A percentile compares a stretch with the other conserved stretches of the same genome.
Conservation (phyloP, 2,113 vertebrate species). For the Rhea americana region DNA sequence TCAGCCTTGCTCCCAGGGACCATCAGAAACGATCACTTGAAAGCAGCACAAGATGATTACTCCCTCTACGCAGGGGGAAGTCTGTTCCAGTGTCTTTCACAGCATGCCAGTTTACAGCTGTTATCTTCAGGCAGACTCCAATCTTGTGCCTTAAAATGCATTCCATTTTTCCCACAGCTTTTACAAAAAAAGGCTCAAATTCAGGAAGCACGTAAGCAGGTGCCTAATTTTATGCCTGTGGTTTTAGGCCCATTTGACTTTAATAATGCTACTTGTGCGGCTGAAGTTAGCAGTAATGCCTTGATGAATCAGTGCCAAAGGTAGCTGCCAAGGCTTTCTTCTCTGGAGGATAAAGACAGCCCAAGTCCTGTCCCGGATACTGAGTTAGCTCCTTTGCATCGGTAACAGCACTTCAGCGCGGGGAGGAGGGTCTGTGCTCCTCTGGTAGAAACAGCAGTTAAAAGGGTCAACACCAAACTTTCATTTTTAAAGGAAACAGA, state of each 20-base stretch:
- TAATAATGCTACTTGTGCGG: background rate
- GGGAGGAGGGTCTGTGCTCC: background rate
- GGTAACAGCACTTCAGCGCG: background rate
- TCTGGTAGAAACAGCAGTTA: background rate
- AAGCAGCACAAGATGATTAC: conserved; percentile 50
- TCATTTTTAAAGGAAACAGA: background rate
- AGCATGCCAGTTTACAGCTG: conserved; percentile 31
- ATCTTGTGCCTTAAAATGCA: conserved; percentile 32
- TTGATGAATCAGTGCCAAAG: background rate
- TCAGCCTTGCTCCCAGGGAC: conserved; percentile 17
- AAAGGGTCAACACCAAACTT: background rate
- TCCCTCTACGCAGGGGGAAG: background rate
- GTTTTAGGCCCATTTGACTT: conserved; percentile 16
- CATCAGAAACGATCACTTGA: conserved; percentile 46
- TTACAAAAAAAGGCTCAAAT: conserved; percentile 20
- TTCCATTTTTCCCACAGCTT: conserved; percentile 29
- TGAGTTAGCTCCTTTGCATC: background rate
- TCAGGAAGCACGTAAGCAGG: background rate
- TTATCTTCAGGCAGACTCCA: conserved; percentile 30
- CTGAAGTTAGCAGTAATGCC: background rate
- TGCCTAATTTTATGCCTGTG: background rate
- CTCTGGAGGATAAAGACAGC: background rate
- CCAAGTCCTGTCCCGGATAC: background rate
- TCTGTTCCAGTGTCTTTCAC: conserved; percentile 43
- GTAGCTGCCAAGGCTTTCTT: background rate